These are phyloP conservation scores for Sebastes alutus DNA, from an alignment of 2,797 vertebrate genomes.

Conservation along the genomic window DNA sequence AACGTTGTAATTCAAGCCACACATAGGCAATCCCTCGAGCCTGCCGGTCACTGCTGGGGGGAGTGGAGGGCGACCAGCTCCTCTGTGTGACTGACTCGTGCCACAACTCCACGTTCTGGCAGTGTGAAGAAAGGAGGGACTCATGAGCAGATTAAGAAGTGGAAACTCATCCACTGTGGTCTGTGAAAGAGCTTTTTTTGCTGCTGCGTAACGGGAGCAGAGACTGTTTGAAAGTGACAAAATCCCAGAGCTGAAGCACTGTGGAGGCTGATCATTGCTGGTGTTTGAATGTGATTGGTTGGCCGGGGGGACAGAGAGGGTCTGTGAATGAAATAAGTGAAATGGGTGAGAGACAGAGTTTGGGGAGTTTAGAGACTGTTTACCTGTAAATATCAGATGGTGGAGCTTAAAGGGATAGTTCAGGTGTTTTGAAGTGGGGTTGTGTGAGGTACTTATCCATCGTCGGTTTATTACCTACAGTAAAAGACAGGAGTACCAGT, in stretches of 20 bases:
- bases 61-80: constrained; percentile 14
- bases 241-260: constrained; percentile 27
- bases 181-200: neutral
- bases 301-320: neutral
- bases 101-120: neutral
- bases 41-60: constrained; percentile 34
- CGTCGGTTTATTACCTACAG: neutral
- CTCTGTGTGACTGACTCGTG: neutral
- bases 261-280: neutral
- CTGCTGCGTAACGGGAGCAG: neutral
- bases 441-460: neutral
- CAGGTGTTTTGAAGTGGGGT: neutral
- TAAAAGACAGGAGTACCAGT: neutral
- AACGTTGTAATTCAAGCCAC: constrained; percentile 45
- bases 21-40: constrained; percentile 12
- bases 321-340: constrained; percentile 19
- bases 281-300: constrained; percentile 10
- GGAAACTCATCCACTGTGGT: constrained; percentile 4
- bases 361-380: constrained; percentile 7
- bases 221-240: constrained; percentile 22
- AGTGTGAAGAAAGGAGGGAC: constrained; percentile 16
- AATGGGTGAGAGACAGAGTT: neutral
- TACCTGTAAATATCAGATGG: constrained; percentile 1
- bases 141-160: neutral
- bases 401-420: neutral